These are phyloP conservation scores for Yponomeuta plumbellus DNA, from an alignment of 2,888 invertebrate genomes.

Conservation along the genomic window DNA sequence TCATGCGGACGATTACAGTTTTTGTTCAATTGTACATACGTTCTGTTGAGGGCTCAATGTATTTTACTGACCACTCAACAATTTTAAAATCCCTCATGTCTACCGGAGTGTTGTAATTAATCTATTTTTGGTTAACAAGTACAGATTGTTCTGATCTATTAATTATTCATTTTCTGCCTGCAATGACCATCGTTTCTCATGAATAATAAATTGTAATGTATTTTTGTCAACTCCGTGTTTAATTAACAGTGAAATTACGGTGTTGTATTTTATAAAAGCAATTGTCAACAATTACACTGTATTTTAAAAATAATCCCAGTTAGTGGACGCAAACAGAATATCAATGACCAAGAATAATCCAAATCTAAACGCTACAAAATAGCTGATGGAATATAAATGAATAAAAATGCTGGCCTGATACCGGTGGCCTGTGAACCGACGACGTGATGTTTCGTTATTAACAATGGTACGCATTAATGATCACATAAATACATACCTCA, in stretches of 20 bases:
- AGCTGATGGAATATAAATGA: conserved; percentile 67
- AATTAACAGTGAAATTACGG: background rate
- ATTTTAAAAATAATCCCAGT: conserved; percentile 8
- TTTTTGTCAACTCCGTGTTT: conserved; percentile 1
- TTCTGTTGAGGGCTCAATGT: background rate
- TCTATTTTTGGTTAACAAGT: background rate
- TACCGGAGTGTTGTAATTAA: background rate
- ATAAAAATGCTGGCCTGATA: conserved; percentile 40
- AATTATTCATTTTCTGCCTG: background rate
- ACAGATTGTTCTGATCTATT: background rate
- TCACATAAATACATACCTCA: conserved; percentile 56
- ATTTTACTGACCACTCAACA: background rate
- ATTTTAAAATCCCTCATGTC: background rate
- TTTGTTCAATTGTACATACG: background rate
- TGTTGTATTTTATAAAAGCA: background rate
- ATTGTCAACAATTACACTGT: conserved; percentile 9
- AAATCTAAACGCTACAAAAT: conserved; percentile 68
- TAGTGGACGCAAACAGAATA: conserved; percentile 13
- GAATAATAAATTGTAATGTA: conserved; percentile 1
- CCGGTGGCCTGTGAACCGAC: conserved; percentile 69
- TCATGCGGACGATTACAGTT: background rate
- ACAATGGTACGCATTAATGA: conserved; percentile 67
- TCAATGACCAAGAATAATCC: conserved; percentile 72
- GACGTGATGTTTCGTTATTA: conserved; percentile 73
- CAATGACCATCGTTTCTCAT: background rate